phyloP scores from a whole-genome alignment of 2,797 vertebrate species.

The Florisuga fusca region DNA sequence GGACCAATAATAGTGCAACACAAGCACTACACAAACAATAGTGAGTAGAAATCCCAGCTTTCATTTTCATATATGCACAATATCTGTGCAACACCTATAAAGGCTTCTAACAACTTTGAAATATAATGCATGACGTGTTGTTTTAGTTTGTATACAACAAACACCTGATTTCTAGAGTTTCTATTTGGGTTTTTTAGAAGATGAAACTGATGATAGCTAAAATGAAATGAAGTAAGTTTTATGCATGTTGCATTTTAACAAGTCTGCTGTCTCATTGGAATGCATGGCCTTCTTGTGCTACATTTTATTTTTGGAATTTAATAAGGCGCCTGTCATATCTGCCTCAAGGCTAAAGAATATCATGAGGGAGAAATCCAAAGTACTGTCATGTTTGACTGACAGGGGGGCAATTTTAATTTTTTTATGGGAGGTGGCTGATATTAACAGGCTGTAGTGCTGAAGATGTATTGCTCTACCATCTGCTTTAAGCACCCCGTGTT shows the following conservation, averaged over 20 bases:
- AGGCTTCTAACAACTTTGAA: slow-evolving; percentile 39
- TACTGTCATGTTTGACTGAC: slow-evolving; percentile 87
- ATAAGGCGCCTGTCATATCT: slow-evolving; percentile 87
- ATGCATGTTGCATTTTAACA: slow-evolving; percentile 84
- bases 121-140: slow-evolving; percentile 42
- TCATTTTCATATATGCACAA: slow-evolving; percentile 23
- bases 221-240: slow-evolving; percentile 76
- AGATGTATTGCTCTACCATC: slow-evolving; percentile 73
- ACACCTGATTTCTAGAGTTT: slow-evolving; percentile 67
- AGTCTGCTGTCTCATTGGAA: slow-evolving; percentile 83
- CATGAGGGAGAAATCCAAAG: slow-evolving; percentile 82
- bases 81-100: neutral
- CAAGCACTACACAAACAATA: neutral
- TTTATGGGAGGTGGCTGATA: slow-evolving; percentile 80
- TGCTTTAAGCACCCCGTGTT: slow-evolving; percentile 73
- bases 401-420: slow-evolving; percentile 83
- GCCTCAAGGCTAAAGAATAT: slow-evolving; percentile 86
- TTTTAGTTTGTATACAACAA: slow-evolving; percentile 69
- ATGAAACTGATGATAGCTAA: slow-evolving; percentile 73
- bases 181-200: slow-evolving; percentile 71
- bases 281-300: slow-evolving; percentile 80
- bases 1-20: neutral
- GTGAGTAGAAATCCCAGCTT: neutral
- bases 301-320: slow-evolving; percentile 87
- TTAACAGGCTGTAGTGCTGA: slow-evolving; percentile 74